A percentile compares a stretch with the other conserved stretches of the same genome.
Evolutionary conservation across 2,113 vertebrate species (phyloP).

Genomic region (Psilopsiagon aurifrons): DNA sequence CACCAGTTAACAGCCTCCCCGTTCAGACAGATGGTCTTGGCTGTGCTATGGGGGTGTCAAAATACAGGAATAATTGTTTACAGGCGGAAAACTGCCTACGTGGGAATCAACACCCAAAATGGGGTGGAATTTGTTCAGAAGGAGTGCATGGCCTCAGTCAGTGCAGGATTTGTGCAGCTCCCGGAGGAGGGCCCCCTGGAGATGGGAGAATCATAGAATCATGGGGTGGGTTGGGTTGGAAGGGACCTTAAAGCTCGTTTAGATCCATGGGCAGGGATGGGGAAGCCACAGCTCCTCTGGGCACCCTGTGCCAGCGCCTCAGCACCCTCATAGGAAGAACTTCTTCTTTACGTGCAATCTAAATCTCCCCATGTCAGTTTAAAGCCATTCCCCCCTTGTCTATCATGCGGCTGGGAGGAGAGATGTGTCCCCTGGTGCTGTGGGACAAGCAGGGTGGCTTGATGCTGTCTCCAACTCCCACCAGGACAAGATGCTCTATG

Average conservation of each 20-base stretch:
- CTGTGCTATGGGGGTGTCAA: background rate
- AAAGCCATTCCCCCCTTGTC: background rate
- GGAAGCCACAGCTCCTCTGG: background rate
- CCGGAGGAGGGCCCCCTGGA: background rate
- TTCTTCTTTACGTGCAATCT: background rate
- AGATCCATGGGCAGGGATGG: background rate
- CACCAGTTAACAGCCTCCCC: background rate
- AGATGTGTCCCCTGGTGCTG: rapidly evolving
- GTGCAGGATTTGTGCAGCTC: background rate
- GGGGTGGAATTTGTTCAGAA: background rate
- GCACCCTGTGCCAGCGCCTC: background rate
- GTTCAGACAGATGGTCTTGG: background rate
- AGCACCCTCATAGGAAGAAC: background rate
- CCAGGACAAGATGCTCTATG: background rate
- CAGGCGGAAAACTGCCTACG: background rate
- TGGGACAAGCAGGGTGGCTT: rapidly evolving
- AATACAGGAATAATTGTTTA: background rate
- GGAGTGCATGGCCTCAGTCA: background rate
- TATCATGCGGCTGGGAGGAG: background rate
- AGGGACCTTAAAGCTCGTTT: background rate
- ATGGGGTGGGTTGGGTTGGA: background rate
- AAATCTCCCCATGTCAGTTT: background rate
- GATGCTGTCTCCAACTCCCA: background rate
- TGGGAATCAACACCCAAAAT: background rate
- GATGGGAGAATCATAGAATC: background rate